Evolutionary conservation across 2,113 vertebrate species (phyloP), one percentile per base, ranked within the genome.

Genomic region (Mionectes macconnelli): DNA sequence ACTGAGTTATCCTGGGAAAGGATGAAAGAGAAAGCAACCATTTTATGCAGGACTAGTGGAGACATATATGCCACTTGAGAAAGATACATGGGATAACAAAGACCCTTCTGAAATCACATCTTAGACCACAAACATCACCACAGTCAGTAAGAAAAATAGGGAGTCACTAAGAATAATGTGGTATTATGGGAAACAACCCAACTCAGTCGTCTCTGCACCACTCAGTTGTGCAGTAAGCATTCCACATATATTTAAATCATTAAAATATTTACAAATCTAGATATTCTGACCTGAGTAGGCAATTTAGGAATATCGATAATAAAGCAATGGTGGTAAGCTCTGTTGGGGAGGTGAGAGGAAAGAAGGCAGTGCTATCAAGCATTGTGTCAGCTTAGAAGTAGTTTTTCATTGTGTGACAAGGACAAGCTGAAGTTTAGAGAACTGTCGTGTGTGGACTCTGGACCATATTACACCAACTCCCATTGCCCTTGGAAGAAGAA

Each of bases 301-400:
- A 93, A 28, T 35, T 56, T 35, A 84, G 6, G 11, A 35, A 7
- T 60, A 39, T 18, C 55, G 17, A 27, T 55, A 27, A 9, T 30
- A 50, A 59, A 64, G 13, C 5, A 64, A 9, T 21, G 15, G 55
- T 7, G 12, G 30, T 27, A 47, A 14, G 2, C 8, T 55, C 6
- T 44, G 1, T 7, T 80, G 57, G 4, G 3, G 22, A 31, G 5
- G 2, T 55, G 9, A 8, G 4, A 62, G 33, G n/a, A 33, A 2
- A 28, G n/a, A 62, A 74, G 84, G 21, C 8, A 20, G 9, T 17
- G 19, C 19, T 55, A 27, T 21, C 10, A 40, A 59, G 6, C 5
- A n/a, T 2, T 67, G 8, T 15, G 62, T 31, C 0, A 23, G 4
- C 2, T 5, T 45, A 83, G 57, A 55, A 79, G 9, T 12, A 64